A percentile compares a stretch with the other conserved stretches of the same genome.
phyloP scores from a whole-genome alignment of 2,113 vertebrate species.

The Lichenostomus cassidix region DNA sequence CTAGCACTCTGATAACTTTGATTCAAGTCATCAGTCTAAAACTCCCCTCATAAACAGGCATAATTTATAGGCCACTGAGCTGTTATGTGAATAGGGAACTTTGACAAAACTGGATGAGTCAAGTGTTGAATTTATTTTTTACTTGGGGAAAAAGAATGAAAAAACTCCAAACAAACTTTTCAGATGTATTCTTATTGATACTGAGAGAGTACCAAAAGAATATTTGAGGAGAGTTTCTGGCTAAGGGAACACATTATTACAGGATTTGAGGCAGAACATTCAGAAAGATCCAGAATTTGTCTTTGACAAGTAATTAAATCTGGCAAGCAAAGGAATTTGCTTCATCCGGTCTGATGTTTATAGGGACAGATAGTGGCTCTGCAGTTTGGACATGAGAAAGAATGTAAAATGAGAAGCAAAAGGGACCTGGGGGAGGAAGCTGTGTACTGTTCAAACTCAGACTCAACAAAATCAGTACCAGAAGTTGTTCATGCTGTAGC shows the following conservation, averaged over 20 bases:
- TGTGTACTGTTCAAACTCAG: background rate
- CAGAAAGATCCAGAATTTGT: background rate
- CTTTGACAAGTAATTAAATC: background rate
- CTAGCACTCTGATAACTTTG: background rate
- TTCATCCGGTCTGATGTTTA: background rate
- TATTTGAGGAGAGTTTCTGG: background rate
- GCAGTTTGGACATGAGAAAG: background rate
- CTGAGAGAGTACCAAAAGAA: background rate
- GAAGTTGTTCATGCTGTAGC: background rate
- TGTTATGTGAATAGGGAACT: background rate
- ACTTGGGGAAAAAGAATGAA: background rate
- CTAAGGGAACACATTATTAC: background rate
- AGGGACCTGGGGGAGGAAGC: background rate
- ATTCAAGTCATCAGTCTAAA: background rate
- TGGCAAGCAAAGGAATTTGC: background rate
- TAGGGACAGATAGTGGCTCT: background rate
- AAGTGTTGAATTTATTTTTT: background rate
- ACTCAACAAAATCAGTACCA: background rate
- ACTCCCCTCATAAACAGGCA: background rate
- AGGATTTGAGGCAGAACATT: background rate
- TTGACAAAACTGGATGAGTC: background rate
- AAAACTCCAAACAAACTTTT: background rate
- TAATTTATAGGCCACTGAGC: background rate
- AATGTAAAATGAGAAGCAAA: slow-evolving; percentile 10
- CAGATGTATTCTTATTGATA: background rate